These are phyloP conservation scores for Potamarius usumacintae DNA, from an alignment of 2,113 vertebrate genomes.

Conservation along the genomic window DNA sequence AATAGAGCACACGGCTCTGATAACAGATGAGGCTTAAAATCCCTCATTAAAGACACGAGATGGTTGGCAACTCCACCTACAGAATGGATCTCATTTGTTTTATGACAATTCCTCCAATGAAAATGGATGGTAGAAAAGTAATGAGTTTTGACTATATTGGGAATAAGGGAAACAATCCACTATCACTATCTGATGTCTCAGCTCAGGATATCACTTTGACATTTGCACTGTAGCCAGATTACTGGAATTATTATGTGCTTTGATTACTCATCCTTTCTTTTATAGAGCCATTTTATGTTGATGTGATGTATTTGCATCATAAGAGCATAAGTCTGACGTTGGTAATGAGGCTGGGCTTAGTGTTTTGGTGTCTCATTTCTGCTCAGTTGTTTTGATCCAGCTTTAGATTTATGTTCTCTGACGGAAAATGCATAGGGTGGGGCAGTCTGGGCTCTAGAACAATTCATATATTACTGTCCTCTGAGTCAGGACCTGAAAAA, in stretches of 20 bases:
- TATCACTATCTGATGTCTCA: constrained; percentile 30
- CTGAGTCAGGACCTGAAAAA: not conserved
- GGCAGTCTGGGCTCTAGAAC: not conserved
- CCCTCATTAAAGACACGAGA: constrained; percentile 57
- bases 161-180: constrained; percentile 36
- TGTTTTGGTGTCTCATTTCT: not conserved
- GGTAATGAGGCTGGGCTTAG: not conserved
- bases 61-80: constrained; percentile 54
- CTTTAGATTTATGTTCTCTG: constrained; percentile 3
- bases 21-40: constrained; percentile 54
- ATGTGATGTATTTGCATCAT: constrained; percentile 16
- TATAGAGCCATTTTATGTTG: constrained; percentile 18
- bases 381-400: not conserved
- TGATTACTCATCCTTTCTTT: constrained; percentile 20
- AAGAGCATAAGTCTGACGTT: not conserved
- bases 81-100: constrained; percentile 55
- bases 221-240: constrained; percentile 26
- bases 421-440: constrained; percentile 7
- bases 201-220: constrained; percentile 33
- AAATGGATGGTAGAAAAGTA: constrained; percentile 46
- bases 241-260: constrained; percentile 25
- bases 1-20: constrained; percentile 60
- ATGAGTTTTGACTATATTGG: constrained; percentile 40
- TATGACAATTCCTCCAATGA: constrained; percentile 50
- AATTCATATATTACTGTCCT: constrained; percentile 12